Evolutionary conservation across 2,888 invertebrate species (phyloP).

Genomic region (Chloromyia formosa): DNA sequence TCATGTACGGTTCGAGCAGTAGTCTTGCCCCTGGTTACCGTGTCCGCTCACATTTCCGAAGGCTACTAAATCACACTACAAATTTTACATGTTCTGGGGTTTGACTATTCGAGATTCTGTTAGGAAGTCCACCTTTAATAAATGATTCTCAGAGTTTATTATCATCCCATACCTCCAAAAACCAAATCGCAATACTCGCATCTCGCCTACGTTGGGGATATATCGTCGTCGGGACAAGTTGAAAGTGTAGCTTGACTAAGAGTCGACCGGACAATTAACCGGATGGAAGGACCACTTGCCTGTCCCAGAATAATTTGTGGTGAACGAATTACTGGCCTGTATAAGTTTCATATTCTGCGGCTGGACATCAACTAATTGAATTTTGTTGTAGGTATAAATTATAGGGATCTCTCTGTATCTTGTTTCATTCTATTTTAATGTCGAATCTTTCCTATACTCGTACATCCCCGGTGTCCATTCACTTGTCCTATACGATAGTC

Average conservation of each 20-base stretch:
- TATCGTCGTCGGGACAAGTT: background rate
- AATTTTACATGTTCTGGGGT: constrained; percentile 9
- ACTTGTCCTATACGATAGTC: background rate
- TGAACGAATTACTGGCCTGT: constrained; percentile 41
- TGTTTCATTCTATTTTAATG: background rate
- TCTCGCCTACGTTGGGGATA: background rate
- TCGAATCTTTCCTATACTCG: constrained; percentile 1
- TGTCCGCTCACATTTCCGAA: background rate
- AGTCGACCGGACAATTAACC: constrained; percentile 15
- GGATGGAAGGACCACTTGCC: constrained; percentile 36
- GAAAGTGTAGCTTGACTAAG: background rate
- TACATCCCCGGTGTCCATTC: constrained; percentile 6
- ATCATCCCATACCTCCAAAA: background rate
- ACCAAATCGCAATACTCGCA: background rate
- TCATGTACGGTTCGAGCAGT: background rate
- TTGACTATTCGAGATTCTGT: constrained; percentile 14
- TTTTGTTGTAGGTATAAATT: constrained; percentile 42
- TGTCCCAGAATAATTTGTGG: constrained; percentile 44
- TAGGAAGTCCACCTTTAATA: constrained; percentile 6
- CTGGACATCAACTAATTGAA: constrained; percentile 43
- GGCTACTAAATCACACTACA: background rate
- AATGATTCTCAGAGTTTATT: constrained; percentile 16
- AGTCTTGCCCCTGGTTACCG: background rate
- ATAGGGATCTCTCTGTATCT: constrained; percentile 11
- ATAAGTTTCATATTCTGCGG: constrained; percentile 39